These are phyloP conservation scores for Apogon hyalosoma DNA, from an alignment of 2,797 vertebrate genomes.

Conservation along the genomic window DNA sequence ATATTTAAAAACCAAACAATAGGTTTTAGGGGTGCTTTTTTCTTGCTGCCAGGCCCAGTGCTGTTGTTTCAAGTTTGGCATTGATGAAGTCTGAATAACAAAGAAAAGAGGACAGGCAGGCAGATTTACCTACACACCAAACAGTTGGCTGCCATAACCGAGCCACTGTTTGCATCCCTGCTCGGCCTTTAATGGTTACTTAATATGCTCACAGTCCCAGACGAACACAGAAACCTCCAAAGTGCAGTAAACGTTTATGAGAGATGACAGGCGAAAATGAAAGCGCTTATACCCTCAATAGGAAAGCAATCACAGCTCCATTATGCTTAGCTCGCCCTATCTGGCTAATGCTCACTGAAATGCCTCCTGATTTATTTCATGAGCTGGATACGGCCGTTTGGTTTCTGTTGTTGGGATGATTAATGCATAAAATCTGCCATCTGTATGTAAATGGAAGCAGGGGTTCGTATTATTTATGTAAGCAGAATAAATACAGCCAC, in stretches of 20 bases:
- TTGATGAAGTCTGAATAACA: background rate
- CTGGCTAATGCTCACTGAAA: conserved; percentile 93
- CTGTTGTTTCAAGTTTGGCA: too few species aligned
- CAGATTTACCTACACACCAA: background rate
- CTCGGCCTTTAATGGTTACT: conserved; percentile 90
- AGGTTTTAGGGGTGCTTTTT: too few species aligned
- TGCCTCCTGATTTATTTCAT: conserved; percentile 94
- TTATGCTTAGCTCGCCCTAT: conserved; percentile 92
- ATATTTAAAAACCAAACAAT: too few species aligned
- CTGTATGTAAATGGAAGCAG: conserved; percentile 35
- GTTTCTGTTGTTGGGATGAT: conserved; percentile 23
- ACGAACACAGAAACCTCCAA: conserved; percentile 84
- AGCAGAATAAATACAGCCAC: conserved; percentile 1
- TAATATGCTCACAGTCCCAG: conserved; percentile 77
- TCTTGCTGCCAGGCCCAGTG: too few species aligned
- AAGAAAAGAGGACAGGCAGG: background rate
- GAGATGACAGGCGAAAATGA: conserved; percentile 95
- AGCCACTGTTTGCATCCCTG: background rate
- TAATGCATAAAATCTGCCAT: conserved; percentile 29
- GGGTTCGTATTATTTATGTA: conserved; percentile 7
- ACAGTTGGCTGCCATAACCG: conserved; percentile 4
- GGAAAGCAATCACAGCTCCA: conserved; percentile 93
- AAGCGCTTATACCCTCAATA: conserved; percentile 92
- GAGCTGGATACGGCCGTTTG: conserved; percentile 31
- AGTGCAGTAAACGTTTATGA: conserved; percentile 92